Evolutionary conservation across 2,113 vertebrate genomes (phyloP), one percentile per base, ranked within the genome.

Genomic region (Aptenodytes forsteri): DNA sequence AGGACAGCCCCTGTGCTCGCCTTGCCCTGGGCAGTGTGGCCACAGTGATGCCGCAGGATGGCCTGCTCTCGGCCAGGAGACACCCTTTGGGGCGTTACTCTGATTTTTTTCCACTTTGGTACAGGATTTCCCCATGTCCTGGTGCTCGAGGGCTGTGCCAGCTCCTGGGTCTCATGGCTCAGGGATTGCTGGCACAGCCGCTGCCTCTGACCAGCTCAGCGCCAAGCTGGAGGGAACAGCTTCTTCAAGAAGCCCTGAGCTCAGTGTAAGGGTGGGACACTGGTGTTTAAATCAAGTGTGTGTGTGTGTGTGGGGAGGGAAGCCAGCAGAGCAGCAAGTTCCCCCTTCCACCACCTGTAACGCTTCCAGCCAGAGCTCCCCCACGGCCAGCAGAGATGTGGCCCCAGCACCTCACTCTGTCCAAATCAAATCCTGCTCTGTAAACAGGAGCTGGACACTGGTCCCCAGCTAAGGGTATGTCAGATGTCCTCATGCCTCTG

Each of bases 371-470:
- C 59, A 52, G 55, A 84, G 42, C 59, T 52, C 3, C 11, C 13
- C 16, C 26, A 5, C 0, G 0, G 3, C 13, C 36, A 52, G 16
- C 56, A 26, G 20, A 34, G 14, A 16, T 3, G 1, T 4, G 6
- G 66, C 7, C 30, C 22, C 52, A 23, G 49, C 17, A 26, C 9
- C 62, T n/a, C 6, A 0, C 23, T 42, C 6, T 34, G 20, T 12
- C 49, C 3, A 0, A 19, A 13, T 3, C 12, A 23, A 27, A 19
- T 15, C 56, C 56, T 59, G 42, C 38, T 26, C n/a, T 25, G 18
- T 1, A 12, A 21, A 32, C 26, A 5, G 10, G 21, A 30, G 19
- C 21, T 59, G 54, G 9, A 59, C 8, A 1, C 1, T 0, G 2
- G 47, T 70, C 30, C 62, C 61, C 79, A 81, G 38, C 21, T 16